phyloP scores from a whole-genome alignment of 2,888 invertebrate species.

The Creontiades dilutus region DNA sequence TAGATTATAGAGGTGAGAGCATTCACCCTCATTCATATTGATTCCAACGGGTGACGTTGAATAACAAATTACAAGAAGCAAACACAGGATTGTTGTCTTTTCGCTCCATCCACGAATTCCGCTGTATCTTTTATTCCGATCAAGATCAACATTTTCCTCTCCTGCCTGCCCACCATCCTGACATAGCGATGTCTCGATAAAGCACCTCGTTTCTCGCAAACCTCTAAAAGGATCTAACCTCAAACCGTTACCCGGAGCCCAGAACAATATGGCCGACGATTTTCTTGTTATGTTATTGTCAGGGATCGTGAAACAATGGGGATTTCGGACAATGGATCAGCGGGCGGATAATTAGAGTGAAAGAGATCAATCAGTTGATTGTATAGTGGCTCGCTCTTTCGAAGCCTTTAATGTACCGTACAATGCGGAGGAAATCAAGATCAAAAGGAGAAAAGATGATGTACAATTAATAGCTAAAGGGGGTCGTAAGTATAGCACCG shows the following conservation, averaged over 20 bases:
- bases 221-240: conserved; percentile 50
- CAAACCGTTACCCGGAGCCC: conserved; percentile 62
- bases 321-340: conserved; percentile 67
- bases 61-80: no score
- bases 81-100: no score
- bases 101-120: no score
- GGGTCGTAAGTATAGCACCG: conserved; percentile 12
- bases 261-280: conserved; percentile 59
- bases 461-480: conserved; percentile 60
- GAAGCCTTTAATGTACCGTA: conserved; percentile 62
- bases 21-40: no score
- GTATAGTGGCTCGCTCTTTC: conserved; percentile 42
- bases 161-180: not conserved
- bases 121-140: not conserved
- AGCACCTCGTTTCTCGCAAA: conserved; percentile 45
- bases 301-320: conserved; percentile 24
- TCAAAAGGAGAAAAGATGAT: conserved; percentile 50
- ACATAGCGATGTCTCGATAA: not conserved
- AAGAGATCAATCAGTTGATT: conserved; percentile 69
- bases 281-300: conserved; percentile 60
- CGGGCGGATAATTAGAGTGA: conserved; percentile 69
- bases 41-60: no score
- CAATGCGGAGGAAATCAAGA: conserved; percentile 57
- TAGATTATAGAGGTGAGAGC: no score
- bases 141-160: not conserved